Conservation (phyloP, 2,888 invertebrate species). For the Tenthredo livida region DNA sequence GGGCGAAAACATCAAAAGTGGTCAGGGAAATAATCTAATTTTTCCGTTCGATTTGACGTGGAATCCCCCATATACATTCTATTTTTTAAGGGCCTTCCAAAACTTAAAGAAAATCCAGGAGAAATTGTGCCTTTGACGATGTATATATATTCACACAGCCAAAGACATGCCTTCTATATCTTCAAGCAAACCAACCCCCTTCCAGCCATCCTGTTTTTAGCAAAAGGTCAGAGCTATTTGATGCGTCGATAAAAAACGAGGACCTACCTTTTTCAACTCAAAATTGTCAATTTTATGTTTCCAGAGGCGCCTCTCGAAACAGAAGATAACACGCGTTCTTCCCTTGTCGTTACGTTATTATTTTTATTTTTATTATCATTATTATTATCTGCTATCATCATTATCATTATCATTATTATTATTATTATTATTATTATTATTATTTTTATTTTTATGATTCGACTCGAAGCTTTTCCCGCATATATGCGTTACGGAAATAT, state of each 20-base stretch:
- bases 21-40: too few species aligned
- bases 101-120: not conserved
- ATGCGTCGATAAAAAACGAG: not conserved
- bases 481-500: not conserved
- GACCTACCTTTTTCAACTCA: not conserved
- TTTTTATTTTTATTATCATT: not conserved
- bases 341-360: not conserved
- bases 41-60: too few species aligned
- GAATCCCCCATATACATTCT: too few species aligned
- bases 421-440: not conserved
- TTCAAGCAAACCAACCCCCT: not conserved
- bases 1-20: too few species aligned
- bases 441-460: not conserved
- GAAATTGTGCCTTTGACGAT: not conserved
- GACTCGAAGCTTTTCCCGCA: not conserved
- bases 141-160: not conserved
- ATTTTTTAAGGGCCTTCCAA: not conserved
- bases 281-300: slow-evolving; percentile 41
- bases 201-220: not conserved
- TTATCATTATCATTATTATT: not conserved
- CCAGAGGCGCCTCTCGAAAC: not conserved
- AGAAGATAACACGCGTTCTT: not conserved
- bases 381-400: not conserved
- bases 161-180: not conserved
- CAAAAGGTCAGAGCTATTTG: slow-evolving; percentile 30